These are phyloP conservation scores for Anas platyrhynchos DNA, from an alignment of 2,113 vertebrate genomes.

Conservation along the genomic window DNA sequence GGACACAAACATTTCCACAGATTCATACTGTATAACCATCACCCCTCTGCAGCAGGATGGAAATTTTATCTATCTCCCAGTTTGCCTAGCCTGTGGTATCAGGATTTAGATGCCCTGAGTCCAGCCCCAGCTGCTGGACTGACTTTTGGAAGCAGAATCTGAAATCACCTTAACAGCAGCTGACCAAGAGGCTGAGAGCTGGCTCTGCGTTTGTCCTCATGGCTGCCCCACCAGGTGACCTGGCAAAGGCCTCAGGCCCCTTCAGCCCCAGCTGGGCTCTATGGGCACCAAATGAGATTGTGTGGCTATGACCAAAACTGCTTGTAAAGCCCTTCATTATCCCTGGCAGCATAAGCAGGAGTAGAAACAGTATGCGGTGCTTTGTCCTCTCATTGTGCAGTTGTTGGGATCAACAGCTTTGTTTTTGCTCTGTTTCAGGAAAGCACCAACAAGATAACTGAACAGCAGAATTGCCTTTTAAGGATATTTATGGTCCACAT, in stretches of 20 bases:
- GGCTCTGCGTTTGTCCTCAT: background rate
- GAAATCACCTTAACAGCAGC: background rate
- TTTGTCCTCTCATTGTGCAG: background rate
- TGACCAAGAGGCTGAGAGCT: background rate
- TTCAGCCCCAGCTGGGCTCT: rapidly evolving
- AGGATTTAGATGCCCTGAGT: background rate
- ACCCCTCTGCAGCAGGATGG: background rate
- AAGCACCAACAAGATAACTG: background rate
- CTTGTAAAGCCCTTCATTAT: background rate
- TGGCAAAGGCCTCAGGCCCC: background rate
- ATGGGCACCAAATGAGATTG: background rate
- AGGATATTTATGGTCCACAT: background rate
- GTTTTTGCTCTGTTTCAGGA: background rate
- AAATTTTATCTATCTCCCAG: background rate
- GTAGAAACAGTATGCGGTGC: background rate
- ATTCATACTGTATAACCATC: background rate
- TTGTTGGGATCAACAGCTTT: background rate
- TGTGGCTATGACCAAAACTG: background rate
- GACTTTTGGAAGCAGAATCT: background rate
- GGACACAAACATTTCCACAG: background rate
- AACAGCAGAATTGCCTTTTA: background rate
- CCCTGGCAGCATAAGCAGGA: background rate
- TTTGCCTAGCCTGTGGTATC: background rate
- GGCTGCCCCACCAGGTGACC: background rate
- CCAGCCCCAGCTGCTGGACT: background rate